Percentiles rank a stretch among this genome's conserved stretches.
Conservation (phyloP, 1,140 invertebrate genomes). For the Pseudachorutes palmiensis region DNA sequence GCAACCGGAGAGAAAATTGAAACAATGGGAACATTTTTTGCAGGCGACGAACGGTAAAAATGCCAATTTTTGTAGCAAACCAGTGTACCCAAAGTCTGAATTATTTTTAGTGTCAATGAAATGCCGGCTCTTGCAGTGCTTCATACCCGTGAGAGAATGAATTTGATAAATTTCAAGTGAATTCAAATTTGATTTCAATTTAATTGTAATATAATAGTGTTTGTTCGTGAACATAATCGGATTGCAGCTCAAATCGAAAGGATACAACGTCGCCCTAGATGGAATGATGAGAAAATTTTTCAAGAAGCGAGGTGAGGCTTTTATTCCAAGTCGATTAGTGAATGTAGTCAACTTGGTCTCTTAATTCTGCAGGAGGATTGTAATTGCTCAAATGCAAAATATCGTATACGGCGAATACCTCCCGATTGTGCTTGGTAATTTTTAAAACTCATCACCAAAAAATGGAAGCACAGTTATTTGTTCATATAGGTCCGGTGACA, state of each 20-base stretch:
- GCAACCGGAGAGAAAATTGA: slow-evolving; percentile 13
- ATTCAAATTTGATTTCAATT: neutral
- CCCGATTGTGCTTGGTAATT: slow-evolving; percentile 67
- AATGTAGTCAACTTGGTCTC: no score
- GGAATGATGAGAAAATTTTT: slow-evolving; percentile 25
- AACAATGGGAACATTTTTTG: slow-evolving; percentile 29
- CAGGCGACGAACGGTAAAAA: slow-evolving; percentile 28
- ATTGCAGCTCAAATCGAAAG: slow-evolving; percentile 29
- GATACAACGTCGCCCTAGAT: neutral
- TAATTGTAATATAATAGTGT: slow-evolving; percentile 16
- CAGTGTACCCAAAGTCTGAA: neutral
- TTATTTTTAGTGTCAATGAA: slow-evolving; percentile 25
- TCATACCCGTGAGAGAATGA: slow-evolving; percentile 27
- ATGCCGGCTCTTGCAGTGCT: slow-evolving; percentile 34
- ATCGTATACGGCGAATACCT: slow-evolving; percentile 91
- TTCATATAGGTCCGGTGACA: slow-evolving; percentile 59
- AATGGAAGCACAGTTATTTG: neutral
- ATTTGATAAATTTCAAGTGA: neutral
- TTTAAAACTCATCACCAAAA: neutral
- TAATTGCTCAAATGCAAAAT: slow-evolving; percentile 83
- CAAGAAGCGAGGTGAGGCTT: slow-evolving; percentile 24
- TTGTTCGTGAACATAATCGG: slow-evolving; percentile 36
- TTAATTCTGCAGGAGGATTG: slow-evolving; percentile 56
- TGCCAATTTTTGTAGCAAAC: neutral
- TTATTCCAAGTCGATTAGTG: no score